Evolutionary conservation across 2,888 invertebrate species (phyloP).

Genomic region (Mimachlamys varia): DNA sequence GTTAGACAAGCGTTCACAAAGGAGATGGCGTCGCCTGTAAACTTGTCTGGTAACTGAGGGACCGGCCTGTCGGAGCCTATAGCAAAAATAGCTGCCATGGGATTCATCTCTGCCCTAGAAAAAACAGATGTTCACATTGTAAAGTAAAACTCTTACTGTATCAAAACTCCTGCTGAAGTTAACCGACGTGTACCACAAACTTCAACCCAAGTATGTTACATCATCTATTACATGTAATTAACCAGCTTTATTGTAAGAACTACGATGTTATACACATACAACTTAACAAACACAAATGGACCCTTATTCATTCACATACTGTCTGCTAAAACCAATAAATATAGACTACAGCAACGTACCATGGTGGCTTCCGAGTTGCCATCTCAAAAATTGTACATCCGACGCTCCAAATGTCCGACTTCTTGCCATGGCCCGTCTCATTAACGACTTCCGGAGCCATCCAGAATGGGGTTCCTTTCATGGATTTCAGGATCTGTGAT

Average conservation of each 20-base stretch:
- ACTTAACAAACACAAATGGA: not conserved
- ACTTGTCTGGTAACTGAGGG: slow-evolving; percentile 74
- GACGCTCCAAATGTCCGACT: slow-evolving; percentile 82
- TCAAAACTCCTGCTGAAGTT: not conserved
- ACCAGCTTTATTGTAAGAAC: no score
- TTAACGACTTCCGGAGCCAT: slow-evolving; percentile 82
- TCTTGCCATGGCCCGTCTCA: slow-evolving; percentile 81
- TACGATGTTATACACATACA: not conserved
- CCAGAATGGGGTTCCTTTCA: slow-evolving; percentile 82
- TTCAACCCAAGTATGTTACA: no score
- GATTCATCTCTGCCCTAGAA: slow-evolving; percentile 78
- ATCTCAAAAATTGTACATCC: slow-evolving; percentile 81
- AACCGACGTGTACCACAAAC: no score
- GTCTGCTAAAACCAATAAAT: not conserved
- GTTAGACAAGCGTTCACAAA: slow-evolving; percentile 79
- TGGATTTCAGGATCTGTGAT: slow-evolving; percentile 79
- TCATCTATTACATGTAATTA: no score
- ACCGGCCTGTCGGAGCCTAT: slow-evolving; percentile 79
- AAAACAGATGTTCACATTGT: not conserved
- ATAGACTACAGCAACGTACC: slow-evolving; percentile 60
- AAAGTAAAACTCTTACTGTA: not conserved
- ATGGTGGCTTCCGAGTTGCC: slow-evolving; percentile 81
- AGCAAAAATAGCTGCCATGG: slow-evolving; percentile 81
- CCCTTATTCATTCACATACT: not conserved
- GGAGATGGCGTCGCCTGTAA: slow-evolving; percentile 74